Base-by-base conservation (phyloP, 2,888 invertebrate species). In the Drosophila leonis region DNA sequence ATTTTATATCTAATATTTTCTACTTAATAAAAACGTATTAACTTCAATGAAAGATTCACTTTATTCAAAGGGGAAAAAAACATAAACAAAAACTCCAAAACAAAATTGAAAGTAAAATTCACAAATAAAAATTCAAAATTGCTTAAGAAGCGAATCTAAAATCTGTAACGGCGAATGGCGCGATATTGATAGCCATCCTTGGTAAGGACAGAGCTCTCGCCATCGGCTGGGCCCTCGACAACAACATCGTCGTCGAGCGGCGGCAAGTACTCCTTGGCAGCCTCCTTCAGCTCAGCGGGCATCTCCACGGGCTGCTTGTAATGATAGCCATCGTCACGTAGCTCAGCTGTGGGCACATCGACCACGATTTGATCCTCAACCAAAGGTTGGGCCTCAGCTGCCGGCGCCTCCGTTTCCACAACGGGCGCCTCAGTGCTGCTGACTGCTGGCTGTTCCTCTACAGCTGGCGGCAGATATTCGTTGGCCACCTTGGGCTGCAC, bases 111-210 rank as follows among this genome's bases (percentile, higher is more conserved):
- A 35, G 12, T 33, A 18, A 48, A 37, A 52, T 42, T 7, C 24
- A 49, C 10, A 39, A 13, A 12, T 4, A 13, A 12, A n/a, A 31
- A 65, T 5, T 10, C 6, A 9, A 33, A 37, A 37, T 15, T n/a
- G 37, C 5, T 6, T 15, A 3, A 3, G n/a, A 24, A 15, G 24
- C 24, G 15, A 64, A 72, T 67, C 57, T 86, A 87, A 75, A 87
- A 87, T 62, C 87, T 77, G 69, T 75, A 83, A 31, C 90, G 90
- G 41, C 83, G 90, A 39, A 91, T 72, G 41, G 83, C 86, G 9
- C 92, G 88, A 62, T 91, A 92, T 41, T 91, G 90, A 69, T 91
- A 92, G 39, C 91, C 92, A 78, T 92, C 90, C 57, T 80, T 82
- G 71, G 82, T 72, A 12, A 91, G 73, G 2, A 81, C 68, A 4